Percentiles rank a stretch among this genome's conserved stretches.
Conservation (phyloP, 2,113 vertebrate genomes). For the Gobio gobio region DNA sequence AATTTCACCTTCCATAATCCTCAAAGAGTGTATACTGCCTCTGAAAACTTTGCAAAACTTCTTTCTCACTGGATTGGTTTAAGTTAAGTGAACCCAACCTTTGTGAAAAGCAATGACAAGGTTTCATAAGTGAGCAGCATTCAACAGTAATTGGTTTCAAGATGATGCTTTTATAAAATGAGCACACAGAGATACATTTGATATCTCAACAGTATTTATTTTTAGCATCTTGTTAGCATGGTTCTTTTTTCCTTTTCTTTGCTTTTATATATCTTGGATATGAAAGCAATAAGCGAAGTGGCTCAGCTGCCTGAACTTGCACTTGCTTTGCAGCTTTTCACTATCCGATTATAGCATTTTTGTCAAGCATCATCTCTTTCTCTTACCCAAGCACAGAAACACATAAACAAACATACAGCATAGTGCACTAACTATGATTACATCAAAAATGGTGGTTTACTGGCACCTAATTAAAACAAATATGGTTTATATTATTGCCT, state of each 20-base stretch:
- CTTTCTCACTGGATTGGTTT: not conserved
- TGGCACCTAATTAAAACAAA: constrained; percentile 66
- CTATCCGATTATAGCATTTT: constrained; percentile 55
- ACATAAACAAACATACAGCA: constrained; percentile 46
- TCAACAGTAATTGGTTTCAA: constrained; percentile 54
- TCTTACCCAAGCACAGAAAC: constrained; percentile 14
- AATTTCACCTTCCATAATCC: not conserved
- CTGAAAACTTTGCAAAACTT: not conserved
- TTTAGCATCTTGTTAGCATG: constrained; percentile 54
- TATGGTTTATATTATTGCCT: constrained; percentile 67
- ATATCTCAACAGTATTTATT: constrained; percentile 65
- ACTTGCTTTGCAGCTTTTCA: not conserved
- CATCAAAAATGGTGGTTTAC: constrained; percentile 48
- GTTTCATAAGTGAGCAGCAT: constrained; percentile 41
- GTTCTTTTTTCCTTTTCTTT: constrained; percentile 16
- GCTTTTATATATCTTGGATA: constrained; percentile 55
- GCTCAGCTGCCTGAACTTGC: constrained; percentile 45
- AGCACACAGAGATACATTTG: constrained; percentile 62
- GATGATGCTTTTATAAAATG: constrained; percentile 56
- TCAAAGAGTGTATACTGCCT: not conserved
- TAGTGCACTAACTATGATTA: constrained; percentile 64
- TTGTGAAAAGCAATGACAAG: constrained; percentile 1
- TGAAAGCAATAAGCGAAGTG: constrained; percentile 65
- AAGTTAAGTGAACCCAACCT: not conserved
- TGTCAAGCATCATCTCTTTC: constrained; percentile 41